Conservation (phyloP, 1,140 invertebrate genomes). For the Schlechtendalia chinensis region DNA sequence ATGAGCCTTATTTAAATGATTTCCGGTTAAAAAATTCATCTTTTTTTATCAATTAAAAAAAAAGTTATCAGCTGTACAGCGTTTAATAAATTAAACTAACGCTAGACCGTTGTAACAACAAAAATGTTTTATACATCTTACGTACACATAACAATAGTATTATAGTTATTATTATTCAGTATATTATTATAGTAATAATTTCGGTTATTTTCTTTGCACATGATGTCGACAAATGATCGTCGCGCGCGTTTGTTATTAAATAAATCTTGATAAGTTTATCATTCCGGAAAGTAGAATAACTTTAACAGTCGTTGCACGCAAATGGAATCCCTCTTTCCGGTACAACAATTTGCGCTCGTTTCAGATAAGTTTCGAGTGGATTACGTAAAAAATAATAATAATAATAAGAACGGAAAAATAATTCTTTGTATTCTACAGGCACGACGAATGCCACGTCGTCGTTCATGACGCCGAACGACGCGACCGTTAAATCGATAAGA, state of each 20-base stretch:
- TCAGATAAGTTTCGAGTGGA: constrained; percentile 7
- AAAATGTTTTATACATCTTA: too few relatives aligned
- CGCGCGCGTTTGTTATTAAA: background rate
- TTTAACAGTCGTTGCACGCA: background rate
- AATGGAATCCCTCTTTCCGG: background rate
- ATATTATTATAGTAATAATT: too few relatives aligned
- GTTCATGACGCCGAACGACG: constrained; percentile 10
- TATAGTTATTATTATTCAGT: too few relatives aligned
- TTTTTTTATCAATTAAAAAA: too few relatives aligned
- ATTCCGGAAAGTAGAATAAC: constrained; percentile 8
- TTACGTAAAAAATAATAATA: background rate
- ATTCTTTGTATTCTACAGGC: background rate
- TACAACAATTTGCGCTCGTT: constrained; percentile 8
- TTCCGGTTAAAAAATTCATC: too few relatives aligned
- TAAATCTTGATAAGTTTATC: background rate
- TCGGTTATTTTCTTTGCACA: background rate
- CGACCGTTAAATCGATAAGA: constrained; percentile 11
- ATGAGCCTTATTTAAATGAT: too few relatives aligned
- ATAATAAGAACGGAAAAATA: background rate
- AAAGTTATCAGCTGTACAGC: too few relatives aligned
- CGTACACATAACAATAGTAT: too few relatives aligned
- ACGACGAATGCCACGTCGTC: background rate
- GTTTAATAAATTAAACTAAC: too few relatives aligned
- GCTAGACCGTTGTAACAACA: too few relatives aligned
- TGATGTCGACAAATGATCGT: background rate